Base-by-base conservation (phyloP, 2,797 vertebrate genomes). In the Coccyzus lansbergi region DNA sequence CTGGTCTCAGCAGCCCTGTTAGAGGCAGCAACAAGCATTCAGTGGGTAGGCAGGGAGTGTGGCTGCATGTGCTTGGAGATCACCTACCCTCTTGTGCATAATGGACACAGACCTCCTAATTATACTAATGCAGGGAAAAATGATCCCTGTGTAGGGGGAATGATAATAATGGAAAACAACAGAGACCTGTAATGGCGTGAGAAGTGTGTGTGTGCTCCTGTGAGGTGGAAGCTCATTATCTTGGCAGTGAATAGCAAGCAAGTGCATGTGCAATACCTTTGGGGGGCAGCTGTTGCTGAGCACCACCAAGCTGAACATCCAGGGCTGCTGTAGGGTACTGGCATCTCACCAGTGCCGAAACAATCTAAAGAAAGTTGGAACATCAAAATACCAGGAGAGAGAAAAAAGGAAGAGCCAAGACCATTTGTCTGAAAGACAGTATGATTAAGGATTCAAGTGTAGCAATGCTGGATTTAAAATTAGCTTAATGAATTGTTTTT, bases 381-480 rank as follows among this genome's bases (percentile, higher is more conserved):
- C 55, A 38, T 34, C 40, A 60, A 72, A 96, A 59, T 46, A 49
- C 4, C 6, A 36, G 25, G 42, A 63, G 59, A 65, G 53, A 74
- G 15, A 16, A 93, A 48, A 83, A 88, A 78, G 11, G n/a, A 59
- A 76, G 20, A 63, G 46, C 31, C 0, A 4, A n/a, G 33, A 34
- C 13, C 6, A 5, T 83, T 75, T 89, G 51, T 83, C 83, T 72
- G 59, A 72, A 88, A 63, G 64, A 26, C 26, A 4, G 1, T 25
- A 44, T 55, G 72, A 88, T 90, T 88, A 78, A 87, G 36, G 69
- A 92, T 70, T 90, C 88, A 88, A 75, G 51, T 63, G 90, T 74
- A 95, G 79, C 65, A 88, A 90, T 29, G 52, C 56, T 93, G 53
- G 92, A 62, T 90, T 93, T 87, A 77, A 95, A 94, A 86, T 90